Base-by-base conservation (phyloP, 2,888 invertebrate genomes). In the Parochlus steinenii region DNA sequence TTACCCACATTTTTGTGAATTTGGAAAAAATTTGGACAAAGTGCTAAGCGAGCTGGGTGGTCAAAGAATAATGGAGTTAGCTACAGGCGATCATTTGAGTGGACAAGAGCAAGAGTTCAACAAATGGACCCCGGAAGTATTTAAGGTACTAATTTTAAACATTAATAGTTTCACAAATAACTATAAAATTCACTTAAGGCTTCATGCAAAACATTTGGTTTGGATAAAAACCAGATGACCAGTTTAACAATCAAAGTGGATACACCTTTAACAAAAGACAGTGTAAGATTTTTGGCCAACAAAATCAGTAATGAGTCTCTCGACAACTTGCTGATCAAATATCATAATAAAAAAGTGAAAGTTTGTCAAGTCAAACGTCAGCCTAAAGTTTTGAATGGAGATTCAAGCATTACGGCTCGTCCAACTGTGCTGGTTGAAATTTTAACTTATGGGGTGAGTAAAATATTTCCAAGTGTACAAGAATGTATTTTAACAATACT, bases 1-100 rank as follows among this genome's bases (percentile, higher is more conserved):
- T 1, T 95, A 95, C 55, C 93, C 93, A 1, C 90, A 93, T 58
- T 95, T 92, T 56, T 89, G 90, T 58, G 86, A 89, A 37, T 93
- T 90, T 51, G 93, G 89, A 4, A 80, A 85, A 51, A 90, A 86
- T 52, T 79, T 93, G 40, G 92, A 95, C 58, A 85, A 83, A 50
- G 67, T 90, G 42, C 62, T 93, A 11, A 78, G 78, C 2, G 86
- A 89, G 55, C 65, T 93, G 31, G 92, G 92, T 1, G 92, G 89
- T 2, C 90, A 93, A 58, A 66, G 89, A 39, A 67, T 95, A 40
- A 62, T 78, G 33, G 76, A 79, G 52, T 63, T 92, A 46, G 76
- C 78, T 2, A 76, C 77, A 32, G 93, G 92, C 4, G 93, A 93
- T 55, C 93, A 93, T 61, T 79, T 93, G 71, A 87, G 87, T 51